phyloP scores from a whole-genome alignment of 2,113 vertebrate species.

The Esox niger region DNA sequence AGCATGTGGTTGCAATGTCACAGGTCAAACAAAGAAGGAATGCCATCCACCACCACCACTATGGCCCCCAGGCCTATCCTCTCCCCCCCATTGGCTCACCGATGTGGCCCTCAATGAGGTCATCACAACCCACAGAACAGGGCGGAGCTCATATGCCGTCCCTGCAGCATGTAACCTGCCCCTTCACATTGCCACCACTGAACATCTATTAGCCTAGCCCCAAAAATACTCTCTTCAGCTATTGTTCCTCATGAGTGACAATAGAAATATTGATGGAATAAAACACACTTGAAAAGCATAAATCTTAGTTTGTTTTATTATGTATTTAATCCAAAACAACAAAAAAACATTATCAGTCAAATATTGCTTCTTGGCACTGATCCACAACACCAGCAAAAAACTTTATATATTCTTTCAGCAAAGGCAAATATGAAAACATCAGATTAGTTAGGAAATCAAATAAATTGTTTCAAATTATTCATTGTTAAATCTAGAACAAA shows the following conservation, averaged over 20 bases:
- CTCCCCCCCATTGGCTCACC: constrained; percentile 57
- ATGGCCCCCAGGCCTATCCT: constrained; percentile 47
- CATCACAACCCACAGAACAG: constrained; percentile 39
- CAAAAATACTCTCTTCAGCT: too few relatives aligned
- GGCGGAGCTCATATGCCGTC: constrained; percentile 46
- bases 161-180: constrained; percentile 32
- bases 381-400: too few relatives aligned
- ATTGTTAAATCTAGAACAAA: not conserved
- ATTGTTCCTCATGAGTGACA: too few relatives aligned
- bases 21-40: constrained; percentile 57
- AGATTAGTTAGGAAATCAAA: not conserved
- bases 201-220: constrained; percentile 53
- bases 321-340: too few relatives aligned
- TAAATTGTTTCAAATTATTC: too few relatives aligned
- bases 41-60: constrained; percentile 80
- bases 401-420: not conserved
- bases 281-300: not conserved
- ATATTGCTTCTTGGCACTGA: too few relatives aligned
- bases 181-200: constrained; percentile 47
- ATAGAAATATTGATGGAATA: too few relatives aligned
- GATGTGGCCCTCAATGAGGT: constrained; percentile 51
- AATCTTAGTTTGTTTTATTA: not conserved
- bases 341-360: too few relatives aligned
- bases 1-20: constrained; percentile 31
- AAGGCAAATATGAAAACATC: not conserved